A percentile compares a stretch with the other conserved stretches of the same genome.
Conservation (phyloP, 1,140 invertebrate genomes). For the Cherax quadricarinatus region DNA sequence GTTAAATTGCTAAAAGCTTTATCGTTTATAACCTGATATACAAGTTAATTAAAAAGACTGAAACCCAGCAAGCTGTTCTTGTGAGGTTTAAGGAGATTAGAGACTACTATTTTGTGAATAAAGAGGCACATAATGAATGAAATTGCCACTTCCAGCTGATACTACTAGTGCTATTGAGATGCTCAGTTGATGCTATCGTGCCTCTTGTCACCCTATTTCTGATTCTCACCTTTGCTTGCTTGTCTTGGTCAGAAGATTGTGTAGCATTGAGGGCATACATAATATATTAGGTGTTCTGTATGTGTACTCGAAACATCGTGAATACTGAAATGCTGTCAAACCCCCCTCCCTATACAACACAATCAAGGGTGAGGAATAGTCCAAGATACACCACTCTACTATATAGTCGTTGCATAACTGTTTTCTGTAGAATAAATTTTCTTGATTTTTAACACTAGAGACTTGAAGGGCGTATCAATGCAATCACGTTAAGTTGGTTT, state of each 20-base stretch:
- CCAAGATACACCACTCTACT: conserved; percentile 58
- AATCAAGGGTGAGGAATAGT: conserved; percentile 20
- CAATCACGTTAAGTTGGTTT: conserved; percentile 53
- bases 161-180: conserved; percentile 45
- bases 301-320: not conserved
- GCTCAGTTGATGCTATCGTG: conserved; percentile 33
- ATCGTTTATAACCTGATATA: conserved; percentile 26
- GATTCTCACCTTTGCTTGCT: conserved; percentile 67
- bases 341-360: not conserved
- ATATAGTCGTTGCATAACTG: conserved; percentile 67
- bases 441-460: conserved; percentile 51
- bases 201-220: conserved; percentile 48
- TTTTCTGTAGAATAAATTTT: conserved; percentile 58
- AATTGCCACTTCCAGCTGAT: conserved; percentile 55
- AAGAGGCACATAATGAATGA: conserved; percentile 37
- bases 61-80: conserved; percentile 57
- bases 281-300: not conserved
- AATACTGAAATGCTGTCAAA: not conserved
- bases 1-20: conserved; percentile 53
- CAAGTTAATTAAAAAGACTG: conserved; percentile 3
- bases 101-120: conserved; percentile 33
- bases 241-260: conserved; percentile 51
- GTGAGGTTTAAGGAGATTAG: conserved; percentile 44
- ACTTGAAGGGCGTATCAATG: conserved; percentile 65
- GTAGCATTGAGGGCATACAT: conserved; percentile 34